Evolutionary conservation across 2,797 vertebrate species (phyloP), one percentile per base, ranked within the genome.

Genomic region (Danio tinwini): DNA sequence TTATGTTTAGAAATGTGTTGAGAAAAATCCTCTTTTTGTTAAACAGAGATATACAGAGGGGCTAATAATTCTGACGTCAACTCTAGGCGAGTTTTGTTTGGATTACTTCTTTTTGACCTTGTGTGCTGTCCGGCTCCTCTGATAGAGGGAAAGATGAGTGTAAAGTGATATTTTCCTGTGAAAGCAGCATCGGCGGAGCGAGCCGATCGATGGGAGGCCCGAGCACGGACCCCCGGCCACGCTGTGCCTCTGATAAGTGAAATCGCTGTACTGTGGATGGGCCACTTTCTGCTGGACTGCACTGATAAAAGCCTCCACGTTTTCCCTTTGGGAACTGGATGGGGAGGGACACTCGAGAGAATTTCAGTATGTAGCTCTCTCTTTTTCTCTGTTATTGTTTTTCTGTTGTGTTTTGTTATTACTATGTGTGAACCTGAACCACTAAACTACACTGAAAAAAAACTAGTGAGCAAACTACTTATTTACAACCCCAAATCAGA

Each of bases 191-290:
- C 84, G 4, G 72, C 59, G 42, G 58, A 45, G 81, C 82, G 81
- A 78, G 65, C 45, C 83, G 68, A 88, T 88, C 69, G 87, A 89
- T 83, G 88, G 89, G 83, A 73, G 86, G 82, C 79, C 87, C 78
- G 80, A 13, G 5, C 13, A 61, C 2, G 88, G 82, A 79, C 86
- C 83, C 80, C 87, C 82, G 80, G 76, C 69, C 64, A 82, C 53
- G 78, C 71, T 19, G 42, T 71, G 59, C 59, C 71, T 56, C 88
- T 84, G 92, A 94, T 83, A 89, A 92, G 87, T 92, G 88, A 88
- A 89, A 86, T 82, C 85, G 82, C 82, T 88, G 91, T 80, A 77
- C 84, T 78, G 89, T 85, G 65, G 85, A 85, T 62, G 88, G 87
- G 44, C 87, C 87, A 44, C 78, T 71, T 87, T 87, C 78, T 89